These are phyloP conservation scores for Mastomys coucha DNA, from an alignment of 2,113 vertebrate species.

Conservation along the genomic window DNA sequence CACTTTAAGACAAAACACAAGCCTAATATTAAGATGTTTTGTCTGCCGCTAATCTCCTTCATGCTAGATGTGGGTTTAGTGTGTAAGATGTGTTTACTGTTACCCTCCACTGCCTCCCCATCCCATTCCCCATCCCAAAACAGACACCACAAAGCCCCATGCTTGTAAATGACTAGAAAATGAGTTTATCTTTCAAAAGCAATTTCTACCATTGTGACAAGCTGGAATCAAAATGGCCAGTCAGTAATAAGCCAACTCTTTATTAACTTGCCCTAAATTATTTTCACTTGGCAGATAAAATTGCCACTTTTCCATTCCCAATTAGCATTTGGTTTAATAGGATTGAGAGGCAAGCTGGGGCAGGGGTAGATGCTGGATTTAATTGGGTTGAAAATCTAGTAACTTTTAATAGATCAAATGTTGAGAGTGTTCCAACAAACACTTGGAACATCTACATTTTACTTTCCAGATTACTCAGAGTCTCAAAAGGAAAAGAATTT, in stretches of 20 bases:
- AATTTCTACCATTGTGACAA: conserved; percentile 83
- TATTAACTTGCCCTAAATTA: conserved; percentile 87
- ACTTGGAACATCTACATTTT: conserved; percentile 66
- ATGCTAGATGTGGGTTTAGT: not conserved
- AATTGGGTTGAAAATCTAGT: conserved; percentile 84
- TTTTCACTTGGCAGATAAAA: conserved; percentile 89
- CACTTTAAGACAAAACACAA: not conserved
- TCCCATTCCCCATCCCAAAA: not conserved
- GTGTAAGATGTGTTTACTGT: not conserved
- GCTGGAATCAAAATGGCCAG: conserved; percentile 84
- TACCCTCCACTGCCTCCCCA: not conserved
- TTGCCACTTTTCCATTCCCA: conserved; percentile 85
- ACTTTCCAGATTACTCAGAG: conserved; percentile 57
- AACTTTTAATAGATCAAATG: conserved; percentile 81
- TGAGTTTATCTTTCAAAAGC: conserved; percentile 73
- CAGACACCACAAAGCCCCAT: not conserved
- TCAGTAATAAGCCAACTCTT: conserved; percentile 83
- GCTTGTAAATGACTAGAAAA: conserved; percentile 54
- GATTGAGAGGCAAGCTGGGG: conserved; percentile 85
- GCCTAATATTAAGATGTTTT: not conserved
- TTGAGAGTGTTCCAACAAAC: conserved; percentile 70
- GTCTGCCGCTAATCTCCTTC: not conserved
- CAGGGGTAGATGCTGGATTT: conserved; percentile 68
- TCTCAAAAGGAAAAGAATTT: conserved; percentile 16
- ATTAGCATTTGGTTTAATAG: conserved; percentile 87